phyloP scores from a whole-genome alignment of 2,888 invertebrate species.

The Eustalomyia histrio region DNA sequence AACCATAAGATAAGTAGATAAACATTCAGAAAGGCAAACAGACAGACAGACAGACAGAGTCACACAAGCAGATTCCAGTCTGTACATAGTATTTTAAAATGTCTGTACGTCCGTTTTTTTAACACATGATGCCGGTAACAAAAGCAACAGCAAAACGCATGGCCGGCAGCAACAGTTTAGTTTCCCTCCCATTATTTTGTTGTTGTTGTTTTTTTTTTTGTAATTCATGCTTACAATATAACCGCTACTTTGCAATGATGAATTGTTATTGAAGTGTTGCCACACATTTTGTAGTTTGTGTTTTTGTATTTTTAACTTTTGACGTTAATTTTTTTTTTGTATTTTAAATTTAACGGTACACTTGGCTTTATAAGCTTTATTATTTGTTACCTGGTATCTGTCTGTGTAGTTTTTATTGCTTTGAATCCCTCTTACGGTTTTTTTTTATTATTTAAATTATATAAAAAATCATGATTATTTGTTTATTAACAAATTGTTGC shows the following conservation, averaged over 20 bases:
- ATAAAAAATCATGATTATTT: slow-evolving; percentile 34
- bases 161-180: slow-evolving; percentile 46
- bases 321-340: slow-evolving; percentile 6
- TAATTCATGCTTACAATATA: slow-evolving; percentile 47
- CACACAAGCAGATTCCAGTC: not conserved
- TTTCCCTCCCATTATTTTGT: slow-evolving; percentile 17
- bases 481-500: slow-evolving; percentile 57
- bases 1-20: slow-evolving; percentile 4
- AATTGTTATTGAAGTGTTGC: slow-evolving; percentile 56
- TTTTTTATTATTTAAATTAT: not conserved
- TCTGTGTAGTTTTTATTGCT: not conserved
- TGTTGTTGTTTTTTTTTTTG: slow-evolving; percentile 34
- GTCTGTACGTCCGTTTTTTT: not conserved
- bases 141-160: slow-evolving; percentile 25
- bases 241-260: slow-evolving; percentile 46
- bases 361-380: slow-evolving; percentile 8
- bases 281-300: slow-evolving; percentile 33
- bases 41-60: not conserved
- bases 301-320: slow-evolving; percentile 1
- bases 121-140: slow-evolving; percentile 30
- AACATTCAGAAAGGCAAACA: not conserved
- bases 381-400: not conserved
- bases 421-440: slow-evolving; percentile 3
- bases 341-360: not conserved
- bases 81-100: slow-evolving; percentile 2